A percentile compares a stretch with the other conserved stretches of the same genome.
phyloP scores from a whole-genome alignment of 2,113 vertebrate species.

The Phaetusa simplex region DNA sequence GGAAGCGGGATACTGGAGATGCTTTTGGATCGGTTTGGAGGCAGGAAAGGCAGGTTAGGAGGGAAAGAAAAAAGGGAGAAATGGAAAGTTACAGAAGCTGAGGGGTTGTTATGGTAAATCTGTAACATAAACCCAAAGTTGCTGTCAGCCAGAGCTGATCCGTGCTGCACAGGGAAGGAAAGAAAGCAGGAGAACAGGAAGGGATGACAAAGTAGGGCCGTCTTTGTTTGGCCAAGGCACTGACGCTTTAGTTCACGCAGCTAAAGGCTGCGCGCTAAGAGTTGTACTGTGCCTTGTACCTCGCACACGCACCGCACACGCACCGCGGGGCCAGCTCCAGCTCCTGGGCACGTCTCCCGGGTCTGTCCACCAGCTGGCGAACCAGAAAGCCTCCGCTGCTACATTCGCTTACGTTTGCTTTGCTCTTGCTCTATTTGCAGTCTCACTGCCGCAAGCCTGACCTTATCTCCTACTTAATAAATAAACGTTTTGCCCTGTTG shows the following conservation, averaged over 20 bases:
- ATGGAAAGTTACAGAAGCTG: neutral
- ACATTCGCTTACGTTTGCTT: neutral
- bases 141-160: neutral
- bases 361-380: neutral
- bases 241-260: neutral
- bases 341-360: neutral
- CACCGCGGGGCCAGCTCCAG: neutral
- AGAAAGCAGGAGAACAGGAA: neutral
- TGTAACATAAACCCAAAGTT: neutral
- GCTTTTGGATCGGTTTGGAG: neutral
- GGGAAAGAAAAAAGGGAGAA: neutral
- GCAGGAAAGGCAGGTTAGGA: neutral
- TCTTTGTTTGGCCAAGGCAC: neutral
- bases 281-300: neutral
- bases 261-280: neutral
- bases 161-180: neutral
- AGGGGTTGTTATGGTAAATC: neutral
- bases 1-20: neutral
- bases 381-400: neutral
- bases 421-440: neutral
- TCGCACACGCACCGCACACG: neutral
- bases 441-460: neutral
- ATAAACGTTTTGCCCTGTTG: conserved; percentile 17
- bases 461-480: neutral
- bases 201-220: accelerated